These are phyloP conservation scores for Thera britannica DNA, from an alignment of 2,888 invertebrate genomes.

Conservation along the genomic window DNA sequence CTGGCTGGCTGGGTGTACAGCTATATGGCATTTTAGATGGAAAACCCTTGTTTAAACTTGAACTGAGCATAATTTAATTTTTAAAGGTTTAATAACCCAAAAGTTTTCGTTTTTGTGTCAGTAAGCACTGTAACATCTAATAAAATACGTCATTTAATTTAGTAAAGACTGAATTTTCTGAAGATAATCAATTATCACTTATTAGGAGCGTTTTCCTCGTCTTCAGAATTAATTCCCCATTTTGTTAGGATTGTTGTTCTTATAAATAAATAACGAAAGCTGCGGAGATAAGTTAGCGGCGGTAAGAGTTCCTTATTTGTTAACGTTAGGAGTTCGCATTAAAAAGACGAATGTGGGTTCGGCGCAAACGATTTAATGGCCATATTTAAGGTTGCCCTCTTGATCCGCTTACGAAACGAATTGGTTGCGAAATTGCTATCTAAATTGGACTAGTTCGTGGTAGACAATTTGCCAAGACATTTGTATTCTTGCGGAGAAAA, in stretches of 20 bases:
- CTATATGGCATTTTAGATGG: not conserved
- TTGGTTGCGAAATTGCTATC: constrained; percentile 83
- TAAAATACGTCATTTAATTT: not conserved
- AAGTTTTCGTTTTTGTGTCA: too few relatives aligned
- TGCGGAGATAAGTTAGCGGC: constrained; percentile 53
- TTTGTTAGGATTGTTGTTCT: constrained; percentile 36
- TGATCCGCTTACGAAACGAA: constrained; percentile 82
- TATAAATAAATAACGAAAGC: constrained; percentile 44
- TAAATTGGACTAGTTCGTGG: constrained; percentile 82
- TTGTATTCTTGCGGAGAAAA: constrained; percentile 83
- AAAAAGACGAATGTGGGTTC: constrained; percentile 70
- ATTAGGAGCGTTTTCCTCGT: constrained; percentile 40
- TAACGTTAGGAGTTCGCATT: constrained; percentile 63
- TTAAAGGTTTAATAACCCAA: not conserved
- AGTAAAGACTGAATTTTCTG: constrained; percentile 14
- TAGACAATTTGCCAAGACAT: constrained; percentile 84
- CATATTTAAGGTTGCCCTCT: constrained; percentile 79
- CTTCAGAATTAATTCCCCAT: constrained; percentile 41
- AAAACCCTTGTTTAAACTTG: not conserved
- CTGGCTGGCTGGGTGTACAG: not conserved
- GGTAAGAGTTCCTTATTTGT: constrained; percentile 64
- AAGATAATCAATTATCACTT: constrained; percentile 42
- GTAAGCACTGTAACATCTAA: too few relatives aligned
- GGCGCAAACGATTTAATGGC: constrained; percentile 75
- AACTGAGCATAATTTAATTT: not conserved